These are phyloP conservation scores for Dicranocentrus wangi DNA, from an alignment of 2,888 invertebrate genomes.

Conservation along the genomic window DNA sequence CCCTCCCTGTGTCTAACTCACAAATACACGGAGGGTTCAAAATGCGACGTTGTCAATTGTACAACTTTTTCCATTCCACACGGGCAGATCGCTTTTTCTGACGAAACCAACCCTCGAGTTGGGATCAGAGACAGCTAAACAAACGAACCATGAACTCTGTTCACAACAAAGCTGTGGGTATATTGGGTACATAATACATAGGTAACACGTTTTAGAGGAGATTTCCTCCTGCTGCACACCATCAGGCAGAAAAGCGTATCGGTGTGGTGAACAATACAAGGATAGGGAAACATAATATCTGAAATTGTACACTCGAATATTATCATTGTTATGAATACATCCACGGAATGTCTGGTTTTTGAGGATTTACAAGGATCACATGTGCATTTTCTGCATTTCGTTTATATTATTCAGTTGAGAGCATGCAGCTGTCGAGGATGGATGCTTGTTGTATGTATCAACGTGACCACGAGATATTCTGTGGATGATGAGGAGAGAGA, in stretches of 20 bases:
- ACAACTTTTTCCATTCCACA: neutral
- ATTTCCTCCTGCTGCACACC: neutral
- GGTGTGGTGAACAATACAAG: conserved; percentile 18
- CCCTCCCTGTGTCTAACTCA: conserved; percentile 37
- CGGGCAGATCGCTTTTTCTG: conserved; percentile 8
- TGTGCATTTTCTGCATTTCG: conserved; percentile 44
- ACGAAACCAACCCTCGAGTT: conserved; percentile 56
- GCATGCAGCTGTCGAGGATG: conserved; percentile 47
- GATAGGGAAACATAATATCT: neutral
- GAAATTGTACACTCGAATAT: neutral
- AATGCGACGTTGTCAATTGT: conserved; percentile 47
- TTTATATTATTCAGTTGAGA: conserved; percentile 38
- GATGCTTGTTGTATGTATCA: conserved; percentile 15
- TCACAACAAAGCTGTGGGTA: neutral
- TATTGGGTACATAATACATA: neutral
- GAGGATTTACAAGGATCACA: conserved; percentile 32
- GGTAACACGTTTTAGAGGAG: too few species aligned
- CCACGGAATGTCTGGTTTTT: neutral
- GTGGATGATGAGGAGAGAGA: neutral
- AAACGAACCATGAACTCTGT: conserved; percentile 29
- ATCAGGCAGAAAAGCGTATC: neutral
- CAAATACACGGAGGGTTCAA: conserved; percentile 3
- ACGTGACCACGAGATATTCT: neutral
- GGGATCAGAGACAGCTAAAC: conserved; percentile 28
- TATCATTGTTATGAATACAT: conserved; percentile 12